Conservation (phyloP, 2,888 invertebrate genomes). For the Cacoxenus indagator region DNA sequence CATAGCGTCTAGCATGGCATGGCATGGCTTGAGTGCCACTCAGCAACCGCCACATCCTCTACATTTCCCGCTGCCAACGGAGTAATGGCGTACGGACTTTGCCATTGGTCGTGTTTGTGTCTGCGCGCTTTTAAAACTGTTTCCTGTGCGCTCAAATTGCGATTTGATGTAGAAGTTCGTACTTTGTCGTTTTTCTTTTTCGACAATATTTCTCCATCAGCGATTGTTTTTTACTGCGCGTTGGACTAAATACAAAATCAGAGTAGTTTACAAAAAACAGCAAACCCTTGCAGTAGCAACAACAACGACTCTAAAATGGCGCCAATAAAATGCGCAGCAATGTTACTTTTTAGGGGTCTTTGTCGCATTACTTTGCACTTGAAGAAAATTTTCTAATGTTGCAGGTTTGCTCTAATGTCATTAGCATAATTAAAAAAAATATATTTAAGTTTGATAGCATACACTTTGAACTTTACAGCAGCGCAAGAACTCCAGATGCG, state of each 20-base stretch:
- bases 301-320: not conserved
- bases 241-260: not conserved
- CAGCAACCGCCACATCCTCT: constrained; percentile 9
- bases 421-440: no score
- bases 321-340: not conserved
- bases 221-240: not conserved
- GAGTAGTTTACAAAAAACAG: not conserved
- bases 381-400: not conserved
- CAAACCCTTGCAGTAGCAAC: not conserved
- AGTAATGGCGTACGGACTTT: constrained; percentile 23
- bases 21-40: not conserved
- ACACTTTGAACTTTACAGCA: no score
- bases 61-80: constrained; percentile 38
- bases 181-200: constrained; percentile 28
- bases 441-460: no score
- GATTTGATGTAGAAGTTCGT: constrained; percentile 57
- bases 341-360: not conserved
- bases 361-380: not conserved
- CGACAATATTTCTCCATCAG: not conserved
- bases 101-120: constrained; percentile 27
- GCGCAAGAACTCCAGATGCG: no score
- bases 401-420: not conserved
- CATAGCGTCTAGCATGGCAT: constrained; percentile 54
- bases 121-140: constrained; percentile 56
- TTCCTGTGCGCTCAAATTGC: constrained; percentile 62